Evolutionary conservation across 2,113 vertebrate genomes (phyloP).

Genomic region (Vombatus ursinus): DNA sequence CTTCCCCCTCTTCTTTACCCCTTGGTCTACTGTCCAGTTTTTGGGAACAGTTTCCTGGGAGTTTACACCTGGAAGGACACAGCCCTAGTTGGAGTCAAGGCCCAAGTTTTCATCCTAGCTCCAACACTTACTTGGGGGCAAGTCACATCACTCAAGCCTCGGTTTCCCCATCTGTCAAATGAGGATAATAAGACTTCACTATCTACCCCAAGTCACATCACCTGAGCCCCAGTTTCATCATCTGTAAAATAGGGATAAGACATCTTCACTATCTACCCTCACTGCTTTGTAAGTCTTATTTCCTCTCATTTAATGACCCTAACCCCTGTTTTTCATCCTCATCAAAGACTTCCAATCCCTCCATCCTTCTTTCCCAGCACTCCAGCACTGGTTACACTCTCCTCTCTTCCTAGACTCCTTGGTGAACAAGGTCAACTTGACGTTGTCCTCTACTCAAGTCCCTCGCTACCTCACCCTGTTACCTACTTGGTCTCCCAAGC

Average conservation of each 20-base stretch:
- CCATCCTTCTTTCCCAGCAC: neutral
- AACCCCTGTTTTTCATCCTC: neutral
- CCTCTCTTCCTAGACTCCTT: neutral
- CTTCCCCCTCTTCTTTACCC: neutral
- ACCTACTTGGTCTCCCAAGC: neutral
- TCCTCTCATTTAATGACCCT: neutral
- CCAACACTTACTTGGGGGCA: neutral
- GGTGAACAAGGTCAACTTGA: neutral
- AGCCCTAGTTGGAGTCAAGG: neutral
- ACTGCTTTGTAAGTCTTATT: neutral
- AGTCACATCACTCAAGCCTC: no score
- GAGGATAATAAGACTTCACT: neutral
- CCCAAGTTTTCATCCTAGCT: neutral
- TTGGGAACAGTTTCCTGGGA: neutral
- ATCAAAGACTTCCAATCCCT: neutral
- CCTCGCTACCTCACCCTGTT: neutral
- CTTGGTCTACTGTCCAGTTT: neutral
- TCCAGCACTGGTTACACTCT: neutral
- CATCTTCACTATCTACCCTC: neutral
- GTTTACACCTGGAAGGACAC: neutral
- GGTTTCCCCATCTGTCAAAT: conserved; percentile 30
- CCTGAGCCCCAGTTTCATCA: neutral
- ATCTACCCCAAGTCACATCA: no score
- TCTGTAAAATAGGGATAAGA: conserved; percentile 39
- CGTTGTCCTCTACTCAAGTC: neutral